Evolutionary conservation across 2,113 vertebrate genomes (phyloP).

Genomic region (Silurus glanis): DNA sequence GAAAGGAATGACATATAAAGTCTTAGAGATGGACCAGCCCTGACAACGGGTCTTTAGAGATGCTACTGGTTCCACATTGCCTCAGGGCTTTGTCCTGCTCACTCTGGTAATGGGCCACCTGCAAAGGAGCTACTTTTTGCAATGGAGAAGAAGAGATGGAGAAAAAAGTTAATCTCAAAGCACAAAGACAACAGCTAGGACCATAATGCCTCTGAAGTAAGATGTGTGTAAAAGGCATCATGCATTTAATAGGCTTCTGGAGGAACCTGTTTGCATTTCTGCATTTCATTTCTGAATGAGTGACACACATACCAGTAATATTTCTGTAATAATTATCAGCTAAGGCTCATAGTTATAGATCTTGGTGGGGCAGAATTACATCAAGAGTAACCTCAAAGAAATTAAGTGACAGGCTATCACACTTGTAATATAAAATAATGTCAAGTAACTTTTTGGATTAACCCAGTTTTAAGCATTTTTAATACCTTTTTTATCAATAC

Average conservation of each 20-base stretch:
- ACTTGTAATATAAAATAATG: neutral
- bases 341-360: neutral
- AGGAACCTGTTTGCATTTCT: slow-evolving; percentile 2
- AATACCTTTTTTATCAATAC: neutral
- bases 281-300: neutral
- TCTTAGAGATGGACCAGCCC: slow-evolving; percentile 52
- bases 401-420: neutral
- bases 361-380: neutral
- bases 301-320: neutral
- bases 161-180: slow-evolving; percentile 38
- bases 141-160: slow-evolving; percentile 39
- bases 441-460: neutral
- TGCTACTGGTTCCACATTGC: slow-evolving; percentile 46
- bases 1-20: slow-evolving; percentile 54
- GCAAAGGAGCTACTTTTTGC: slow-evolving; percentile 14
- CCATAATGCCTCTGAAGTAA: neutral
- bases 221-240: neutral
- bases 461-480: neutral
- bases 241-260: slow-evolving; percentile 11
- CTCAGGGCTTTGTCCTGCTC: slow-evolving; percentile 48
- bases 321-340: neutral
- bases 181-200: slow-evolving; percentile 3
- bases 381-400: neutral
- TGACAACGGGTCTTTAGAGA: slow-evolving; percentile 54
- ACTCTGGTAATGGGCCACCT: slow-evolving; percentile 63